A percentile compares a stretch with the other conserved stretches of the same genome.
Evolutionary conservation across 2,113 vertebrate genomes (phyloP).

Genomic region (Triplophysa tibetana): DNA sequence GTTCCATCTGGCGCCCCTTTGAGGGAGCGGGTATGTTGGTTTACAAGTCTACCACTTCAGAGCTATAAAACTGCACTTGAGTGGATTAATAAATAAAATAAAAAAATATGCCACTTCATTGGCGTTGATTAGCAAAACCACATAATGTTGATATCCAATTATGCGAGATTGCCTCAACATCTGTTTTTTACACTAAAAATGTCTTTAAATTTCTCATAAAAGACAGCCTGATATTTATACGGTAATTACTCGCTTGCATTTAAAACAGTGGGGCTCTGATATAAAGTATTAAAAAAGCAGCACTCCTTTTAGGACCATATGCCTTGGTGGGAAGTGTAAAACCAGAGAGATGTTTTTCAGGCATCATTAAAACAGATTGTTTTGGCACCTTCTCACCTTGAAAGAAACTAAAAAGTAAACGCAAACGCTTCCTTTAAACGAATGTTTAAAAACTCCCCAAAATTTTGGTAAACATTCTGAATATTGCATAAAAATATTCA

Average conservation of each 20-base stretch:
- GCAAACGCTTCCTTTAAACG: background rate
- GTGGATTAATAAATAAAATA: slow-evolving; percentile 61
- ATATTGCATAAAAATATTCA: background rate
- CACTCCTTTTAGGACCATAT: slow-evolving; percentile 34
- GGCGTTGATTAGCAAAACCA: slow-evolving; percentile 63
- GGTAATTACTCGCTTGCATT: slow-evolving; percentile 57
- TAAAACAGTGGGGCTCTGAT: slow-evolving; percentile 55
- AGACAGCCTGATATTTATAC: slow-evolving; percentile 55
- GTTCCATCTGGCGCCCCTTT: slow-evolving; percentile 54
- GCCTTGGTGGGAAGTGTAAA: slow-evolving; percentile 22
- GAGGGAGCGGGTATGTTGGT: slow-evolving; percentile 47
- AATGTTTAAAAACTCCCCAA: background rate
- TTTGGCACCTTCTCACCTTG: background rate
- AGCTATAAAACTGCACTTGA: slow-evolving; percentile 66
- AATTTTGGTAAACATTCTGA: background rate
- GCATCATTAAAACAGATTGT: slow-evolving; percentile 18
- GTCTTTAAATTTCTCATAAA: slow-evolving; percentile 55
- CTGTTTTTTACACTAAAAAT: slow-evolving; percentile 58
- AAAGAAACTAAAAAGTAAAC: background rate
- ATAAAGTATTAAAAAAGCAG: slow-evolving; percentile 39
- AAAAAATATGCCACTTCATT: slow-evolving; percentile 52
- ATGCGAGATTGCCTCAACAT: slow-evolving; percentile 59
- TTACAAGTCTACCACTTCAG: slow-evolving; percentile 63
- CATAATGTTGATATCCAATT: slow-evolving; percentile 61
- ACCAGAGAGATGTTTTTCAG: slow-evolving; percentile 8